A percentile compares a stretch with the other conserved stretches of the same genome.
Conservation (phyloP, 2,888 invertebrate species). For the Lysandra bellargus region DNA sequence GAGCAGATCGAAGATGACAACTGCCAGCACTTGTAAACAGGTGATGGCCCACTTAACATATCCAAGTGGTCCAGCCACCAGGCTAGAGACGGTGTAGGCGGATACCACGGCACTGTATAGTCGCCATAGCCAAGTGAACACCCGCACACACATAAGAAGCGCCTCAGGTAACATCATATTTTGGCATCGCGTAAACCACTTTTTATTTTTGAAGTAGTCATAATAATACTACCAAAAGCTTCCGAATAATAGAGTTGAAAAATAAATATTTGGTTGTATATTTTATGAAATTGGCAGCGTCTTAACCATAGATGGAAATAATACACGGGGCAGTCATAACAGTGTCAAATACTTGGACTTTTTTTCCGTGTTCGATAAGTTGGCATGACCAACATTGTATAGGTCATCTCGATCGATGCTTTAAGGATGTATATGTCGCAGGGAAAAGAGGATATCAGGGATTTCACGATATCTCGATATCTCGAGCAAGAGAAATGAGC, state of each 20-base stretch:
- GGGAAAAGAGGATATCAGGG: too few relatives aligned
- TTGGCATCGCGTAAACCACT: background rate
- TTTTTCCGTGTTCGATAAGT: background rate
- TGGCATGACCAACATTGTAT: background rate
- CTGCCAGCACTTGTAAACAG: conserved; percentile 42
- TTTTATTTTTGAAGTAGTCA: background rate
- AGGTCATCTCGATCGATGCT: too few relatives aligned
- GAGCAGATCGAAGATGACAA: conserved; percentile 44
- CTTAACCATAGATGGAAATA: too few relatives aligned
- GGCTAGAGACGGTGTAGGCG: conserved; percentile 49
- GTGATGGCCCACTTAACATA: conserved; percentile 43
- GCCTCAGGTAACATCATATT: conserved; percentile 35
- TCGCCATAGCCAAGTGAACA: conserved; percentile 51
- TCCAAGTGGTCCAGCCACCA: conserved; percentile 42
- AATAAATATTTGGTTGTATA: background rate
- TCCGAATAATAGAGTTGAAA: too few relatives aligned
- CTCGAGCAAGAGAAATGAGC: too few relatives aligned
- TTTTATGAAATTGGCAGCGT: too few relatives aligned
- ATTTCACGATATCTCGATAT: too few relatives aligned
- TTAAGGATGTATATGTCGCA: too few relatives aligned
- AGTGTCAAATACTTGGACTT: background rate
- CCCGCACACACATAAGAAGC: conserved; percentile 43
- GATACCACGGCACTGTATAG: conserved; percentile 48
- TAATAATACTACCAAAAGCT: background rate
- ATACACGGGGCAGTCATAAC: background rate